A percentile compares a stretch with the other conserved stretches of the same genome.
Conservation (phyloP, 2,888 invertebrate species). For the Druceiella hillmani region DNA sequence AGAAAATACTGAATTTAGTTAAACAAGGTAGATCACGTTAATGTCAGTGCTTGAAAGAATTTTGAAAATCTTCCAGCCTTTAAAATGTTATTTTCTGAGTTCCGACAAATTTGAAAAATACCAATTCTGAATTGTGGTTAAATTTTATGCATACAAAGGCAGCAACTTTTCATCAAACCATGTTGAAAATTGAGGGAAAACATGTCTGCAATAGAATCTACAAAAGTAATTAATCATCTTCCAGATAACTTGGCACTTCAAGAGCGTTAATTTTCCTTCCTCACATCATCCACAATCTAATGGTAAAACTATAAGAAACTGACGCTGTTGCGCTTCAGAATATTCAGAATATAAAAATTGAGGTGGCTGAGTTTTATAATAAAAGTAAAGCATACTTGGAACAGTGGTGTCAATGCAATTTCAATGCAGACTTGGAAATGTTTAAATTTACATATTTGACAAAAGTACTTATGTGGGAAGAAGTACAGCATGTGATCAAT, state of each 20-base stretch:
- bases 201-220: slow-evolving; percentile 23
- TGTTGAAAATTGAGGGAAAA: slow-evolving; percentile 21
- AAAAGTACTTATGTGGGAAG: slow-evolving; percentile 26
- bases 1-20: slow-evolving; percentile 19
- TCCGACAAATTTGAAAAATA: no score
- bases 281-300: slow-evolving; percentile 17
- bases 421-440: slow-evolving; percentile 11
- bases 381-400: slow-evolving; percentile 18
- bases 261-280: no score
- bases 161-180: slow-evolving; percentile 22
- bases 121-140: slow-evolving; percentile 15
- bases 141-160: slow-evolving; percentile 22
- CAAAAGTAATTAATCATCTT: slow-evolving; percentile 25
- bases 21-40: slow-evolving; percentile 25
- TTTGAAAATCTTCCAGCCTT: no score
- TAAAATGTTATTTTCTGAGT: no score
- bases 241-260: slow-evolving; percentile 22
- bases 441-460: slow-evolving; percentile 18
- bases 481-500: slow-evolving; percentile 19
- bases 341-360: slow-evolving; percentile 16
- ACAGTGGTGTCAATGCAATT: slow-evolving; percentile 10
- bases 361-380: slow-evolving; percentile 14
- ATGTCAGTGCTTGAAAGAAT: slow-evolving; percentile 21
- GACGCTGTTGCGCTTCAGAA: no score
- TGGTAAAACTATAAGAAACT: slow-evolving; percentile 14